These are phyloP conservation scores for Dorcus parallelipipedus DNA, from an alignment of 2,888 invertebrate species.

Conservation along the genomic window DNA sequence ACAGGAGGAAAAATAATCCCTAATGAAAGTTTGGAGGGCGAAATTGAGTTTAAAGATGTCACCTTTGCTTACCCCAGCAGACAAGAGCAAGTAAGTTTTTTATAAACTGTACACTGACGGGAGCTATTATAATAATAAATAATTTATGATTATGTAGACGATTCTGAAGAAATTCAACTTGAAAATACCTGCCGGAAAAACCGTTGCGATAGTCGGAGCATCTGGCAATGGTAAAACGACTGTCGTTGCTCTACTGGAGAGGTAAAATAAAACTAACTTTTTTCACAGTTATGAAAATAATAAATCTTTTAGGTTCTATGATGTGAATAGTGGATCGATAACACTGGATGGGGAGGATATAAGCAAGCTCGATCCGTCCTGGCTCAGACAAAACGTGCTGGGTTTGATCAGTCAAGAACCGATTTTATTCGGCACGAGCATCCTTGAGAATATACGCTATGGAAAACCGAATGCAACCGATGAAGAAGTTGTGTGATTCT, in stretches of 20 bases:
- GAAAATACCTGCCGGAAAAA: constrained; percentile 79
- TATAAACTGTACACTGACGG: neutral
- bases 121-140: neutral
- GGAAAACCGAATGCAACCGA: constrained; percentile 70
- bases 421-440: constrained; percentile 84
- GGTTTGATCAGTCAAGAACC: constrained; percentile 95
- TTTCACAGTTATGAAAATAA: neutral
- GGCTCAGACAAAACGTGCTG: constrained; percentile 80
- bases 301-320: constrained; percentile 67
- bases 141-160: constrained; percentile 48
- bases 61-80: constrained; percentile 87
- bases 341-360: constrained; percentile 75
- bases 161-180: constrained; percentile 83
- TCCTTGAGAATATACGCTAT: constrained; percentile 92
- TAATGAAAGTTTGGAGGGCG: constrained; percentile 67
- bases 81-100: constrained; percentile 55
- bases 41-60: constrained; percentile 82
- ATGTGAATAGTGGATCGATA: constrained; percentile 67
- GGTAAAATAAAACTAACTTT: constrained; percentile 48
- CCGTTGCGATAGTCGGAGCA: constrained; percentile 88
- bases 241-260: constrained; percentile 81
- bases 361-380: constrained; percentile 68
- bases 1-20: constrained; percentile 66
- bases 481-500: constrained; percentile 56
- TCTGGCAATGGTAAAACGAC: constrained; percentile 97